Base-by-base conservation (phyloP, 2,113 vertebrate species). In the Centropus unirufus region DNA sequence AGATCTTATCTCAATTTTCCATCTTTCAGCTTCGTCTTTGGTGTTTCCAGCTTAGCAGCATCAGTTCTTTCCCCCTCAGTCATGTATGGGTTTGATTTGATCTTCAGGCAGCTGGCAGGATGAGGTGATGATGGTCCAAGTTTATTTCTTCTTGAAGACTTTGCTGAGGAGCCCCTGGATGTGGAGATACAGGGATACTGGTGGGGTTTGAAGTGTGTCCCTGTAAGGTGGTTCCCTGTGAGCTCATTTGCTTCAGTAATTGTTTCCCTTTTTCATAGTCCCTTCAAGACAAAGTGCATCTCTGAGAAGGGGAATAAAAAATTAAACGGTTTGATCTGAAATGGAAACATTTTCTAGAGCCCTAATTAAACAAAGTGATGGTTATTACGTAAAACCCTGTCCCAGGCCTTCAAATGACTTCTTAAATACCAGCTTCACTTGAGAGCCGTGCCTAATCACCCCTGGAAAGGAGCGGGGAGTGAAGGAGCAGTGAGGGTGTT, bases 351-450 rank as follows among this genome's bases (percentile, higher is more conserved):
- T 89, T 92, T 81, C 77, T 46, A 26, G 79, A 85, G 64, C 69
- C 69, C 64, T 68, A 47, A 91, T 86, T 69, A 77, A 74, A 73
- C 72, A 80, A 67, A 83, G 20, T 73, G 39, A 46, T 40, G 55
- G 59, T 84, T 47, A 76, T 91, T 76, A 77, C 69, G 66, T 90
- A 91, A 89, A 74, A 49, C n/a, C 34, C 67, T 21, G 34, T 94
- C 49, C 51, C 62, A 79, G 67, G 70, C 86, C 78, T 93, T 90
- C 77, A 88, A 83, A 90, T 68, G 39, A 63, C 58, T 82, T 83
- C 80, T 83, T 76, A 63, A 77, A 68, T 51, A 24, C 77, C 81
- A 61, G 54, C 70, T 81, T 88, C 2, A 19, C 75, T 83, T 40
- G 78, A 74, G 77, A 94, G 69, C 83, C 44, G 21, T 39, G 63